Evolutionary conservation across 1,140 invertebrate species (phyloP).

Genomic region (Leguminivora glycinivorella): DNA sequence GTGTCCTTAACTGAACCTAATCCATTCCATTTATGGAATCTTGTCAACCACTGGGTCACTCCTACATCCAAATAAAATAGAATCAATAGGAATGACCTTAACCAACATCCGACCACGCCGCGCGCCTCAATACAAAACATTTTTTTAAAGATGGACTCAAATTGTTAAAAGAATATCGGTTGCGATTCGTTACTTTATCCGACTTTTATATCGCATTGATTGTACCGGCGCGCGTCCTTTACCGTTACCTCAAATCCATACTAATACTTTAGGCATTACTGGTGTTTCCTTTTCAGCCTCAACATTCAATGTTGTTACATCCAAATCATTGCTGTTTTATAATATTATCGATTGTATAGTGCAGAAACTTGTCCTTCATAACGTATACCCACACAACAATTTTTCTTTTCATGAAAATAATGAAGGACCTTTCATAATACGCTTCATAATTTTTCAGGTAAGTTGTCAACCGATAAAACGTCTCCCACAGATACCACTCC

Average conservation of each 20-base stretch:
- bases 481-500: slow-evolving; percentile 34
- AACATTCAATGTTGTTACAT: neutral
- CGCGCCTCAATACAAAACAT: neutral
- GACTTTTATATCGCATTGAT: neutral
- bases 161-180: too few species aligned
- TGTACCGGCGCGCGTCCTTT: neutral
- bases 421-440: too few species aligned
- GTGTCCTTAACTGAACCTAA: neutral
- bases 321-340: neutral
- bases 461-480: neutral
- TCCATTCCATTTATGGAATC: neutral
- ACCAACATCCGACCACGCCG: neutral
- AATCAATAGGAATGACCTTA: neutral
- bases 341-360: neutral
- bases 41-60: neutral
- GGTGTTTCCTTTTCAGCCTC: neutral
- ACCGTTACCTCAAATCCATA: neutral
- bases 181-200: neutral
- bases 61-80: neutral
- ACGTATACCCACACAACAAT: too few species aligned
- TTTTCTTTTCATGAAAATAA: neutral
- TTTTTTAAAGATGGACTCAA: too few species aligned
- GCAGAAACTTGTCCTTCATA: neutral
- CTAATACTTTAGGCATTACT: slow-evolving; percentile 27
- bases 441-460: too few species aligned